Evolutionary conservation across 2,797 vertebrate genomes (phyloP).

Genomic region (Myripristis murdjan): DNA sequence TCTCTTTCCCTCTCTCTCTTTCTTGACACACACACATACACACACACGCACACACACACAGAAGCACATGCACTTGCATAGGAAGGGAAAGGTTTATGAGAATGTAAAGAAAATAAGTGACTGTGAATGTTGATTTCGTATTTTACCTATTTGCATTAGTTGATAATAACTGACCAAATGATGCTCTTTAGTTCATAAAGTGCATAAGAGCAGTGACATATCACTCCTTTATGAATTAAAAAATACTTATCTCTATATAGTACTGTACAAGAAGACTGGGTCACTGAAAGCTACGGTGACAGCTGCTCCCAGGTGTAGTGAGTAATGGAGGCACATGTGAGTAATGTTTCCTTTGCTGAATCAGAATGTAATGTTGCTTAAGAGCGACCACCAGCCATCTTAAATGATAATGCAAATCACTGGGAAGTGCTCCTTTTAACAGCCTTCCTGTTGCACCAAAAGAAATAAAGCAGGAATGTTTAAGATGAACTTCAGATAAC

Average conservation of each 20-base stretch:
- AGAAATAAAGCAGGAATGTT: slow-evolving; percentile 62
- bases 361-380: background rate
- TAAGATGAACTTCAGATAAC: slow-evolving; percentile 63
- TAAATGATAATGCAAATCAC: background rate
- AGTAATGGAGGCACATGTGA: slow-evolving; percentile 14
- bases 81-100: slow-evolving; percentile 26
- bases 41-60: slow-evolving; percentile 7
- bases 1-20: slow-evolving; percentile 67
- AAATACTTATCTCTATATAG: slow-evolving; percentile 2
- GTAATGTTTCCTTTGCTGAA: slow-evolving; percentile 8
- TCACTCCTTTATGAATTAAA: slow-evolving; percentile 1
- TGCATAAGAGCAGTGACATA: slow-evolving; percentile 1
- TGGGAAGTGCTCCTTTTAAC: slow-evolving; percentile 22
- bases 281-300: slow-evolving; percentile 19
- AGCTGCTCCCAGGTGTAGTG: slow-evolving; percentile 19
- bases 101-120: slow-evolving; percentile 18
- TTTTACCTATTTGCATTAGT: slow-evolving; percentile 15
- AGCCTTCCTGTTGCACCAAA: slow-evolving; percentile 17
- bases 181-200: slow-evolving; percentile 20
- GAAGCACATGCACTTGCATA: background rate
- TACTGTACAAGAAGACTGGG: background rate
- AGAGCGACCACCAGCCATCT: background rate
- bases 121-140: slow-evolving; percentile 2
- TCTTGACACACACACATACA: slow-evolving; percentile 24
- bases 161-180: slow-evolving; percentile 10